Evolutionary conservation across 2,113 vertebrate species (phyloP).

Genomic region (Plecturocebus donacophilus): DNA sequence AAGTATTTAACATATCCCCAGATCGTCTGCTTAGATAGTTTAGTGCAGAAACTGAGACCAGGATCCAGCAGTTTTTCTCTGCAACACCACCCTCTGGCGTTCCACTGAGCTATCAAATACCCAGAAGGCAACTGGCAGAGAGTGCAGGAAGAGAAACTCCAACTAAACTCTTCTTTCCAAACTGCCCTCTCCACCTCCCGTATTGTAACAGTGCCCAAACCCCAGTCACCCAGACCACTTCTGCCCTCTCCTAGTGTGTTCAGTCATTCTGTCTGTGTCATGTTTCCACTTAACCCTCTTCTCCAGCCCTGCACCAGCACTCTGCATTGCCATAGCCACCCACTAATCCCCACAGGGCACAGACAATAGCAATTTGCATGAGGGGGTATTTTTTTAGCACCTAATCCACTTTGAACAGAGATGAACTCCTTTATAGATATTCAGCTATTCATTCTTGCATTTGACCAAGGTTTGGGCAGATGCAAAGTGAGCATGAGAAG

Average conservation of each 20-base stretch:
- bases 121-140: background rate
- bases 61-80: background rate
- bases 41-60: background rate
- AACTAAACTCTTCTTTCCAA: background rate
- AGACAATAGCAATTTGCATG: background rate
- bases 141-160: background rate
- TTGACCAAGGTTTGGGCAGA: background rate
- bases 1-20: background rate
- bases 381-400: background rate
- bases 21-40: background rate
- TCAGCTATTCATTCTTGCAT: background rate
- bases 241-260: background rate
- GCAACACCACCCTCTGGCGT: background rate
- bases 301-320: background rate
- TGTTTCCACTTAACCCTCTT: background rate
- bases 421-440: background rate
- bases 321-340: background rate
- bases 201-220: too few species aligned
- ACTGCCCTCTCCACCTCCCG: background rate
- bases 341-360: background rate
- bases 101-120: background rate
- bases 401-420: background rate
- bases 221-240: background rate
- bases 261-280: background rate
- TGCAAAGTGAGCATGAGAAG: background rate